A percentile compares a stretch with the other conserved stretches of the same genome.
These are phyloP conservation scores for Reticulitermes lucifugus DNA, from an alignment of 2,888 invertebrate species.

Conservation along the genomic window DNA sequence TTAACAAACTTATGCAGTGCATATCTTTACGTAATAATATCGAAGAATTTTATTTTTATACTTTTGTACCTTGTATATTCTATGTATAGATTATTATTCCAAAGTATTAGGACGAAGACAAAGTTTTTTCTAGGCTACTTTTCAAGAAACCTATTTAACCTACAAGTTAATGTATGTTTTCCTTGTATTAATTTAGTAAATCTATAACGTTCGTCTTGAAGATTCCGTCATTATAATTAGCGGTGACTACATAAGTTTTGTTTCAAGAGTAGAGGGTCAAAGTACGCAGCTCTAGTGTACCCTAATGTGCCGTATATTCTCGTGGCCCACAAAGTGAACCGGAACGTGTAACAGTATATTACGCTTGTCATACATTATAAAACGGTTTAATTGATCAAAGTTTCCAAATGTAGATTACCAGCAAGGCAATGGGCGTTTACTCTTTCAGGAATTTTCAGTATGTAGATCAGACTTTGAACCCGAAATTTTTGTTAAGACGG, in stretches of 20 bases:
- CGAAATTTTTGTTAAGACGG: too few species aligned
- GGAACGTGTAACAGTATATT: not conserved
- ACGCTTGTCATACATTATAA: not conserved
- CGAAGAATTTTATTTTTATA: not conserved
- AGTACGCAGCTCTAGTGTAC: not conserved
- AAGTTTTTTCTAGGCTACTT: not conserved
- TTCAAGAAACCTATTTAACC: not conserved
- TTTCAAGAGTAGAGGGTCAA: not conserved
- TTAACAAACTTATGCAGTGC: not conserved
- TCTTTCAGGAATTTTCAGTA: too few species aligned
- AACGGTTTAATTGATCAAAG: not conserved
- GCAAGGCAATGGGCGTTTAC: not conserved
- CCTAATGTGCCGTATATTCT: not conserved
- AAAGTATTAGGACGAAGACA: not conserved
- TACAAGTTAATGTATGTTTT: not conserved
- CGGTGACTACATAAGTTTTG: not conserved
- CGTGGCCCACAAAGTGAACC: slow-evolving; percentile 19
- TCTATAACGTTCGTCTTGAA: not conserved
- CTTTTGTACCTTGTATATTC: not conserved
- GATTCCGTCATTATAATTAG: not conserved
- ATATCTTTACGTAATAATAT: not conserved
- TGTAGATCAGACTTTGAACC: too few species aligned
- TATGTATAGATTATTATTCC: not conserved
- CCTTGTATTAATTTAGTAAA: not conserved
- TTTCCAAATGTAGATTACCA: slow-evolving; percentile 22